Percentiles rank a stretch among this genome's conserved stretches.
Conservation (phyloP, 1,140 invertebrate genomes). For the Papilio dardanus region DNA sequence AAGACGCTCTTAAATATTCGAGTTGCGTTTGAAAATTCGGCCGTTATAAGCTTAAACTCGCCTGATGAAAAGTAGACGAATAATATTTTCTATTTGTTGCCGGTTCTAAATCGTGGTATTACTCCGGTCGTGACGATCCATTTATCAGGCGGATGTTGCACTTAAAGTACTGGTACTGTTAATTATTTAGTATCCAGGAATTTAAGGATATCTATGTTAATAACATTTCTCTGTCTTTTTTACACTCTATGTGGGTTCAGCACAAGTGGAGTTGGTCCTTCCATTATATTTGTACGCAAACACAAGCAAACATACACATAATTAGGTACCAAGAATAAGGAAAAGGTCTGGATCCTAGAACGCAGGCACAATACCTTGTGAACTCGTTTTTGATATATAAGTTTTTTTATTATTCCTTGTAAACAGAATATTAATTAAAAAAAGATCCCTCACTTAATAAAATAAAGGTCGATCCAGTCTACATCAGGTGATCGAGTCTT, state of each 20-base stretch:
- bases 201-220: background rate
- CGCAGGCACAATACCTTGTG: too few relatives aligned
- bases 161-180: background rate
- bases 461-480: background rate
- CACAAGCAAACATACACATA: too few relatives aligned
- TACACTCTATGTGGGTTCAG: background rate
- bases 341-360: too few relatives aligned
- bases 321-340: too few relatives aligned
- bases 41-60: background rate
- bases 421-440: background rate
- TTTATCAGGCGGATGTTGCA: background rate
- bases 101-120: background rate
- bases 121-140: background rate
- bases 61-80: background rate
- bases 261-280: too few relatives aligned
- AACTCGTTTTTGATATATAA: too few relatives aligned
- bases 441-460: background rate
- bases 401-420: background rate
- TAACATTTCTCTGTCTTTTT: background rate
- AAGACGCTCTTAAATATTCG: too few relatives aligned
- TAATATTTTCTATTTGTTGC: background rate
- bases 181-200: background rate
- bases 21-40: too few relatives aligned
- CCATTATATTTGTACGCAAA: too few relatives aligned
- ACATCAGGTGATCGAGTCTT: background rate